phyloP scores from a whole-genome alignment of 2,888 invertebrate genomes.

The Emmelina monodactyla region DNA sequence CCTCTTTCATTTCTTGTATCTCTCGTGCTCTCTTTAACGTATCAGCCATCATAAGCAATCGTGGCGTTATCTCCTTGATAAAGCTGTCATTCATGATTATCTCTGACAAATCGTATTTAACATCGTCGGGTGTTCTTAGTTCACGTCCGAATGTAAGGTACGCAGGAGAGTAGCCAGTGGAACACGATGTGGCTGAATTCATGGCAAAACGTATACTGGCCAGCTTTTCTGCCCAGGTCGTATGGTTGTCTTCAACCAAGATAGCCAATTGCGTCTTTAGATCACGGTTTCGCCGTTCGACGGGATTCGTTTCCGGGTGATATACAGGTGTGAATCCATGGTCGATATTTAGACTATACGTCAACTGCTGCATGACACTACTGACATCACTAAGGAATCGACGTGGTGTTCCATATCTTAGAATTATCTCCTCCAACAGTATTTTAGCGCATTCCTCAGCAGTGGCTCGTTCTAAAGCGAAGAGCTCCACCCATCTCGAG shows the following conservation, averaged over 20 bases:
- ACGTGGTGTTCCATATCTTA: constrained; percentile 9
- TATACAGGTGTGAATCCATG: constrained; percentile 20
- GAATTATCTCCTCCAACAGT: constrained; percentile 20
- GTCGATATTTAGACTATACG: constrained; percentile 18
- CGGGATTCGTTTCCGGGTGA: constrained; percentile 23
- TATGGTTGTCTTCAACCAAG: constrained; percentile 17
- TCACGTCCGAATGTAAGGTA: constrained; percentile 28
- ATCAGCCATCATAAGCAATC: constrained; percentile 1
- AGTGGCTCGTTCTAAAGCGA: constrained; percentile 20
- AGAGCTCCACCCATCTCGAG: constrained; percentile 25
- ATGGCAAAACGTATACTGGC: constrained; percentile 12
- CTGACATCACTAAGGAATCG: neutral
- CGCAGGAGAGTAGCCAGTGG: constrained; percentile 24
- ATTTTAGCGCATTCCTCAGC: constrained; percentile 20
- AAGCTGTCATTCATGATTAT: constrained; percentile 21
- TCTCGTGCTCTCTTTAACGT: constrained; percentile 2
- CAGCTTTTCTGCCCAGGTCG: constrained; percentile 7
- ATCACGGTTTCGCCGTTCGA: constrained; percentile 21
- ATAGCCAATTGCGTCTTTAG: constrained; percentile 14
- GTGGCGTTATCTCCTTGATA: constrained; percentile 17
- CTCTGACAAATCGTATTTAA: constrained; percentile 17
- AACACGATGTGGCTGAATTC: constrained; percentile 3
- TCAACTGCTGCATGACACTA: constrained; percentile 22
- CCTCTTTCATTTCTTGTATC: constrained; percentile 3
- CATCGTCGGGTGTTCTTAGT: constrained; percentile 23